Base-by-base conservation (phyloP, 2,113 vertebrate species). In the Lichenostomus cassidix region DNA sequence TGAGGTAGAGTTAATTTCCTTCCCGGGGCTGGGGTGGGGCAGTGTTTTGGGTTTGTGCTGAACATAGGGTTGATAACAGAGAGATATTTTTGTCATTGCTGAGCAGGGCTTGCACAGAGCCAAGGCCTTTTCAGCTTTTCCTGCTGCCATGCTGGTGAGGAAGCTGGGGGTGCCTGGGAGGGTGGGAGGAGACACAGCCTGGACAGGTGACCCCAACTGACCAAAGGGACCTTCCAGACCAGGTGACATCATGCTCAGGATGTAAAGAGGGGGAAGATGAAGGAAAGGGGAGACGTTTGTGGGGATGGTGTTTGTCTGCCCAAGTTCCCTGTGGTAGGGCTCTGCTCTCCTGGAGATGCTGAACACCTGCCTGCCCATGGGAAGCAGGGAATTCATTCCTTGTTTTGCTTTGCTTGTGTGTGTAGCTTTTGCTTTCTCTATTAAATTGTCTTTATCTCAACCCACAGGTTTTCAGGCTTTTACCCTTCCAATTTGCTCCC, bases 401-500 rank as follows among this genome's bases (percentile, higher is more conserved):
- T 17, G 11, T 47, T 69, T 41, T 19, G 19, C 29, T 70, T 3
- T 70, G 44, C 31, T 6, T 60, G 15, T 28, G 24, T 50, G 23
- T 19, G 15, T 50, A 35, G 9, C 44, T 41, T 82, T 11, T n/a
- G 1, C 35, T 42, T 52, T 70, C 4, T 19, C 25, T 35, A 3
- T 20, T 50, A 35, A 20, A 44, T 5, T 52, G 29, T 20, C 46
- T 42, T 60, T 29, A 52, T 29, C 37, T 42, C 37, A 60, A 7
- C 12, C 8, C 46, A 31, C 0, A 0, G 10, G 12, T 44, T 10
- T 31, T 42, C 15, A 12, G 12, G 15, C 35, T 82, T 62, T 42
- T 35, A 70, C 10, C 15, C 7, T 59, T 50, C 55, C 15, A 11
- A 59, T 41, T 59, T 31, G 15, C 24, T 42, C 31, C 15, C 24